phyloP scores from a whole-genome alignment of 2,888 invertebrate species.

The Apodemia hepburni region DNA sequence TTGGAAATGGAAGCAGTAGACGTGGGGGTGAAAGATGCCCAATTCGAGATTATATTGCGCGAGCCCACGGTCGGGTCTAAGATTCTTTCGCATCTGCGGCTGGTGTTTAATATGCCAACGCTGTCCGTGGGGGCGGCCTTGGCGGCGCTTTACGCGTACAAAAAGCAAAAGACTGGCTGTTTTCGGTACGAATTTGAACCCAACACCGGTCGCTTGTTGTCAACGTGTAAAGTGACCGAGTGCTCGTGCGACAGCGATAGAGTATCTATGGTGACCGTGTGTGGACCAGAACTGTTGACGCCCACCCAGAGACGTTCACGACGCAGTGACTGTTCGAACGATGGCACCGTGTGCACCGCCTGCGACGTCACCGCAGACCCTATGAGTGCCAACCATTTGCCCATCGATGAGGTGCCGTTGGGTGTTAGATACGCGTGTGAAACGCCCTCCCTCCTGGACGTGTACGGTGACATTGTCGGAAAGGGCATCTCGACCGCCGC shows the following conservation, averaged over 20 bases:
- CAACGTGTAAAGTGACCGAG: constrained; percentile 8
- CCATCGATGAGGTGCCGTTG: too few relatives aligned
- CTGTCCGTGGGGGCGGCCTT: constrained; percentile 2
- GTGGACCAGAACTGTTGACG: not conserved
- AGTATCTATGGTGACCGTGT: not conserved
- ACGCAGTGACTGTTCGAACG: constrained; percentile 6
- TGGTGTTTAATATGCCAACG: constrained; percentile 11
- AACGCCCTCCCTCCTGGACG: not conserved
- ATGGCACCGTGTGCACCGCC: too few relatives aligned
- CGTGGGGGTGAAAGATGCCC: constrained; percentile 11
- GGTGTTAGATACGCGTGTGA: too few relatives aligned
- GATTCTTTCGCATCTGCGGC: constrained; percentile 13
- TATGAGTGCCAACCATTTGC: too few relatives aligned
- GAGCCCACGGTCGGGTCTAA: constrained; percentile 9
- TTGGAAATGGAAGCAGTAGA: constrained; percentile 3
- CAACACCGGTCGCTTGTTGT: constrained; percentile 7
- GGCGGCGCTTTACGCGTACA: not conserved
- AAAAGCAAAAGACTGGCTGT: constrained; percentile 13
- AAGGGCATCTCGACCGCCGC: not conserved
- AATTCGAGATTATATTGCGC: constrained; percentile 14
- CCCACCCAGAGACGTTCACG: constrained; percentile 3
- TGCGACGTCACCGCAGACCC: too few relatives aligned
- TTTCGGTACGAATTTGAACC: constrained; percentile 10
- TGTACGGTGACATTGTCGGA: constrained; percentile 15
- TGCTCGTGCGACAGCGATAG: constrained; percentile 1